Evolutionary conservation across 2,888 invertebrate species (phyloP).

Genomic region (Shargacucullia verbasci): DNA sequence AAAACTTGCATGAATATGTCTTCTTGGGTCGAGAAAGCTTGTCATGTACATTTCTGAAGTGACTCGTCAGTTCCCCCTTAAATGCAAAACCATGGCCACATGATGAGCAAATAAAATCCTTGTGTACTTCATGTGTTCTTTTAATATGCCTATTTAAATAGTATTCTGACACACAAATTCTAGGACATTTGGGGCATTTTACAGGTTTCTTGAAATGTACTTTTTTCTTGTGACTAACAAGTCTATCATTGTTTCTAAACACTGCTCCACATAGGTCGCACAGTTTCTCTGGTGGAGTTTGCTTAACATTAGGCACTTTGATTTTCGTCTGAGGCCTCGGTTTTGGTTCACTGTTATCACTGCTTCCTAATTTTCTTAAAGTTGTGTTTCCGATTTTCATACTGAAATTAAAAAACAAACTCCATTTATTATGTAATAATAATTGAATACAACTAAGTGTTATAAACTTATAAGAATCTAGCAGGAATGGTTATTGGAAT

Average conservation of each 20-base stretch:
- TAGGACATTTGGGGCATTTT: conserved; percentile 76
- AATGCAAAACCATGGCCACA: conserved; percentile 79
- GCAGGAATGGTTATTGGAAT: too few species aligned
- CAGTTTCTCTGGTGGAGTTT: conserved; percentile 62
- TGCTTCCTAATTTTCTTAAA: conserved; percentile 40
- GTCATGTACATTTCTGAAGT: conserved; percentile 76
- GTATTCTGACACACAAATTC: conserved; percentile 67
- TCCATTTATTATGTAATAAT: neutral
- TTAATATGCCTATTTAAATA: conserved; percentile 77
- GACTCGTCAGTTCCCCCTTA: conserved; percentile 72
- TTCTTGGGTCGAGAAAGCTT: conserved; percentile 69
- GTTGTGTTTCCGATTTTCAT: conserved; percentile 60
- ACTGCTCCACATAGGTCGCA: conserved; percentile 81
- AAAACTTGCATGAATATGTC: conserved; percentile 74
- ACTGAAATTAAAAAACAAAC: conserved; percentile 60
- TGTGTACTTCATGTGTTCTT: conserved; percentile 71
- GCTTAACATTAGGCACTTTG: conserved; percentile 54
- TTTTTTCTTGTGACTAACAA: conserved; percentile 71
- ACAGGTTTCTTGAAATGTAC: conserved; percentile 69
- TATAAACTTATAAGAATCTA: too few species aligned
- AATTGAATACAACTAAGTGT: too few species aligned
- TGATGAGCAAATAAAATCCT: conserved; percentile 74
- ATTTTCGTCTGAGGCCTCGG: conserved; percentile 51
- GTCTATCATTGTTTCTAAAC: conserved; percentile 68
- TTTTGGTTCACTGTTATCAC: conserved; percentile 35